Base-by-base conservation (phyloP, 2,797 vertebrate species). In the Fringilla coelebs region DNA sequence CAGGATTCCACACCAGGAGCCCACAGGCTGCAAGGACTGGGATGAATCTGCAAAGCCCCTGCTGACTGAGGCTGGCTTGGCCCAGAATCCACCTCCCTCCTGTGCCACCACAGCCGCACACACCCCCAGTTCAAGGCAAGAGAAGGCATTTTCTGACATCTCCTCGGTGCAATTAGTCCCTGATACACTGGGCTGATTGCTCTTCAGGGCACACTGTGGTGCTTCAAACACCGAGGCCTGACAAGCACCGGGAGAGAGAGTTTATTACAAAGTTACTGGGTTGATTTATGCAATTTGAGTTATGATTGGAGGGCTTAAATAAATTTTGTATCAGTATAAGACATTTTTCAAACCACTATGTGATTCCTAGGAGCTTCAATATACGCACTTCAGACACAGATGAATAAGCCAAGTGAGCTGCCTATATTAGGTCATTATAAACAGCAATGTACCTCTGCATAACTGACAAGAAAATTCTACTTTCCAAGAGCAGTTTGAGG, bases 301-400 rank as follows among this genome's bases (percentile, higher is more conserved):
- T 93, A 91, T 92, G 90, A 96, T 93, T 90, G 88, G 80, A 95
- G 40, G 60, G 49, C 34, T 85, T 93, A 96, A 93, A 89, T 93
- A 54, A 79, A 89, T 93, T 91, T 89, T 57, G 18, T 46, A 92
- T 66, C 48, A 49, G 66, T 51, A 25, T 41, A 86, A 91, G 71
- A 70, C 61, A 90, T 94, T 94, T 95, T 94, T 96, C 85, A 94
- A 95, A 61, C 19, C 13, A 31, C n/a, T 21, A 2, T 2, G 4
- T 10, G 17, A 80, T 85, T 86, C 71, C 77, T 57, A 82, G 86
- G 67, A 89, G 74, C 70, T 91, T 85, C 72, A 86, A 86, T 71
- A 45, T 84, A 79, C 9, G 38, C 48, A 40, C 54, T 88, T 87
- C 43, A 74, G 83, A 89, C 54, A 79, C 45, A 90, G 88, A 88